Evolutionary conservation across 2,888 invertebrate genomes (phyloP).

Genomic region (Cremastinae sp.): DNA sequence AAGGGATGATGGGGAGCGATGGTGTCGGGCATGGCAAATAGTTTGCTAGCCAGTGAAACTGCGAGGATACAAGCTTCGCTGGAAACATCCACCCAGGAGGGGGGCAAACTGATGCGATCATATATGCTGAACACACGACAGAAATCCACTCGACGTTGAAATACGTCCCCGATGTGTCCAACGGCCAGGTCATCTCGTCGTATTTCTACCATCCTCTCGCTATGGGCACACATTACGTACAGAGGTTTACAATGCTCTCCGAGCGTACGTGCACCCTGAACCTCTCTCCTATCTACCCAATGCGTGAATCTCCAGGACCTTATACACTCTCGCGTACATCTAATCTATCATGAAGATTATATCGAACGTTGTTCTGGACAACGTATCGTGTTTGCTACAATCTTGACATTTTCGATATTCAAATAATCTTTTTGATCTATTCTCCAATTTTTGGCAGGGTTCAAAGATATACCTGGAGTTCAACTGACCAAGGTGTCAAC

Average conservation of each 20-base stretch:
- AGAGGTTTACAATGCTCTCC: conserved; percentile 36
- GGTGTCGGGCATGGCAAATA: conserved; percentile 26
- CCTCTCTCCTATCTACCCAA: conserved; percentile 5
- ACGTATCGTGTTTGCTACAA: conserved; percentile 55
- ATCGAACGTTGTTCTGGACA: conserved; percentile 52
- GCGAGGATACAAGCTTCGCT: conserved; percentile 46
- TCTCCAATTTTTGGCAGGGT: too few species aligned
- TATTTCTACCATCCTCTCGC: conserved; percentile 44
- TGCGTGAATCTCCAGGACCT: not conserved
- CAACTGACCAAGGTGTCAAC: too few species aligned
- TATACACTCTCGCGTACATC: conserved; percentile 34
- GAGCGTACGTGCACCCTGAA: conserved; percentile 4
- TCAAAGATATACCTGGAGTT: too few species aligned
- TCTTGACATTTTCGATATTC: conserved; percentile 42
- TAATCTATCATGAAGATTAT: conserved; percentile 61
- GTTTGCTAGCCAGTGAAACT: conserved; percentile 26
- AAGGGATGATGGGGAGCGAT: conserved; percentile 9
- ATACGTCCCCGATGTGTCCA: conserved; percentile 62
- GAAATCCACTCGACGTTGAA: conserved; percentile 62
- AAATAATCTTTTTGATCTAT: conserved; percentile 6
- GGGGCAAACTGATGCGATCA: conserved; percentile 44
- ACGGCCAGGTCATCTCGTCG: conserved; percentile 54
- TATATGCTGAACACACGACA: conserved; percentile 55
- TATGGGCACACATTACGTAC: conserved; percentile 36
- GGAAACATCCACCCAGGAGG: not conserved